Evolutionary conservation across 2,888 invertebrate genomes (phyloP), one percentile per base, ranked within the genome.

Genomic region (Acanthococcus lagerstroemiae): DNA sequence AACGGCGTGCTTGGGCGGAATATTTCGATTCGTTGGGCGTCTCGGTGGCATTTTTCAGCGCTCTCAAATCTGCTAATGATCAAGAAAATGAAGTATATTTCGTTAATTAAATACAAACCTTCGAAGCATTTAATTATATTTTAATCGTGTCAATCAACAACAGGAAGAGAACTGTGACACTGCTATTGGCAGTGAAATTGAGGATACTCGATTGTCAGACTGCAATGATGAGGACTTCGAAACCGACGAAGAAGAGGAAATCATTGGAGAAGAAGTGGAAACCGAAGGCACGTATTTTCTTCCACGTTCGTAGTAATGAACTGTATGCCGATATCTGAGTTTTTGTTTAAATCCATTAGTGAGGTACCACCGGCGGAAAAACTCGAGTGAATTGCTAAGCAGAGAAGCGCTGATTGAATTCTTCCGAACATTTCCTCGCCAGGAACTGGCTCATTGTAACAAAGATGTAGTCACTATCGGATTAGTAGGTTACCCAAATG

Each of bases 401-500:
- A 83, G 87, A 67, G 80, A 83, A 30, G 83, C 85, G 72, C 77
- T 95, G 26, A 81, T 94, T 57, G 78, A 82, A 44, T 80, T 90
- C 17, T 83, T 95, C 67, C 85, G 83, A 71, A 78, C 78, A 7
- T 77, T 88, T 21, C 81, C 84, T 67, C 61, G 70, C n/a, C 50
- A 65, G 22, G 75, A 72, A 3, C 80, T 78, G 1, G 71, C 73
- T 72, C 78, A 80, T 75, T 76, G 75, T 74, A 77, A 78, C 22
- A 72, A 77, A 27, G 77, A 79, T n/a, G 74, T 86, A 27, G 81
- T 87, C 6, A 90, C 90, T n/a, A 84, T 95, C 67, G 95, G 95
- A 6, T 81, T 95, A 76, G 95, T 99, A 67, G 99, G 99, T 1
- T 99, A 99, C 79, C 99, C 99, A 0, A 99, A 99, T 81, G 99